phyloP scores from a whole-genome alignment of 1,140 invertebrate genomes.

The Vanessa tameamea region DNA sequence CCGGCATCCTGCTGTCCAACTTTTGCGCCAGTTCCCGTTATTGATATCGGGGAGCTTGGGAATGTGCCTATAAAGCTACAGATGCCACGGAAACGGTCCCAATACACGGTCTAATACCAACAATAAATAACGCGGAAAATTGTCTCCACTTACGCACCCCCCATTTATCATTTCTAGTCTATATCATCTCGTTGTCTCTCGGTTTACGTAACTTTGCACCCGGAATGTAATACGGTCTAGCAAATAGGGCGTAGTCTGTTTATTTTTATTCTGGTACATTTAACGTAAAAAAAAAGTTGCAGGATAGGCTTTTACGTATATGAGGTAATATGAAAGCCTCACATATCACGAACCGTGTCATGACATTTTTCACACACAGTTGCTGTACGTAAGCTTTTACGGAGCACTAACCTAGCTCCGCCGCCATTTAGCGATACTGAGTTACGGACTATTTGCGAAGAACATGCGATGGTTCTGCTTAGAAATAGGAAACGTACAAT shows the following conservation, averaged over 20 bases:
- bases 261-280: slow-evolving; percentile 29
- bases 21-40: slow-evolving; percentile 60
- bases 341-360: slow-evolving; percentile 33
- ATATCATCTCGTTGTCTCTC: slow-evolving; percentile 41
- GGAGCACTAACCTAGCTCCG: slow-evolving; percentile 24
- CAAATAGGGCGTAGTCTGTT: slow-evolving; percentile 31
- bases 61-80: slow-evolving; percentile 55
- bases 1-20: slow-evolving; percentile 57
- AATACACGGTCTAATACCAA: slow-evolving; percentile 54
- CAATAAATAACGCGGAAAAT: slow-evolving; percentile 65
- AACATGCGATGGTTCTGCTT: slow-evolving; percentile 26
- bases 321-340: slow-evolving; percentile 30
- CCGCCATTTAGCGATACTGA: slow-evolving; percentile 26
- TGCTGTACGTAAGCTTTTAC: slow-evolving; percentile 31
- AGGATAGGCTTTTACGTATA: slow-evolving; percentile 27
- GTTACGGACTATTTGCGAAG: slow-evolving; percentile 21
- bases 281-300: slow-evolving; percentile 18
- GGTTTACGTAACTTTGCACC: slow-evolving; percentile 39
- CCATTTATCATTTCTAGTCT: slow-evolving; percentile 50
- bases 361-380: slow-evolving; percentile 29
- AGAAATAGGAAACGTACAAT: neutral
- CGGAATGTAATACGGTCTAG: slow-evolving; percentile 35
- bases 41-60: slow-evolving; percentile 59
- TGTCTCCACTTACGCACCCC: slow-evolving; percentile 53
- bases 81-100: slow-evolving; percentile 55